Conservation (phyloP, 2,888 invertebrate species). For the Nesidiocoris tenuis region DNA sequence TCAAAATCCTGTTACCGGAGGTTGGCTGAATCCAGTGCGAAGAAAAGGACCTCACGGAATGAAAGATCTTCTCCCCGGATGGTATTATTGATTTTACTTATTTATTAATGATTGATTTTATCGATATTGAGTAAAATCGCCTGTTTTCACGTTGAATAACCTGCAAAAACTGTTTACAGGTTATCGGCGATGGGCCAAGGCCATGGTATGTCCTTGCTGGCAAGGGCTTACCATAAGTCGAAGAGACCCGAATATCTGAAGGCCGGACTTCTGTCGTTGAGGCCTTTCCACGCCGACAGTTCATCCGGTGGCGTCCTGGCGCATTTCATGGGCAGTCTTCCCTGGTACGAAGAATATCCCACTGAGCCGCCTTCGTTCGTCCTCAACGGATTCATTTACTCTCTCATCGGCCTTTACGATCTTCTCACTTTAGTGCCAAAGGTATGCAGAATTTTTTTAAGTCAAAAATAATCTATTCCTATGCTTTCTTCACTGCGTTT, state of each 20-base stretch:
- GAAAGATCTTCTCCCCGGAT: slow-evolving; percentile 78
- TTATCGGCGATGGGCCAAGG: slow-evolving; percentile 99
- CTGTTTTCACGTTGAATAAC: too few relatives aligned
- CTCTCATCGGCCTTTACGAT: slow-evolving; percentile 88
- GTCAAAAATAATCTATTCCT: too few relatives aligned
- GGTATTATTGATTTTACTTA: too few relatives aligned
- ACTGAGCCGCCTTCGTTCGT: slow-evolving; percentile 93
- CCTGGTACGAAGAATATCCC: slow-evolving; percentile 96
- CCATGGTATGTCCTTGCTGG: slow-evolving; percentile 91
- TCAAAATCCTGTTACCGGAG: slow-evolving; percentile 82
- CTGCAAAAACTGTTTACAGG: too few relatives aligned
- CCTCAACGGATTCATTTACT: slow-evolving; percentile 97
- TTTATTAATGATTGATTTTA: too few relatives aligned
- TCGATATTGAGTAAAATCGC: too few relatives aligned
- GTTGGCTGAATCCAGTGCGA: slow-evolving; percentile 88
- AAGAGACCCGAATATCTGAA: slow-evolving; percentile 75
- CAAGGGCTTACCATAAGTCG: slow-evolving; percentile 84
- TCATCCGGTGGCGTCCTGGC: slow-evolving; percentile 80
- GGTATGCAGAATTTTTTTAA: too few relatives aligned
- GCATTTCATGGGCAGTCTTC: slow-evolving; percentile 65
- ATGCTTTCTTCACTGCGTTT: too few relatives aligned
- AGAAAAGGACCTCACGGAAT: slow-evolving; percentile 70
- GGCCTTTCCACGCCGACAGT: slow-evolving; percentile 72
- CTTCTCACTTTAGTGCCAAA: slow-evolving; percentile 68
- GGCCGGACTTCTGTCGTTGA: slow-evolving; percentile 77